Base-by-base conservation (phyloP, 2,113 vertebrate genomes). In the Poecilia latipinna region DNA sequence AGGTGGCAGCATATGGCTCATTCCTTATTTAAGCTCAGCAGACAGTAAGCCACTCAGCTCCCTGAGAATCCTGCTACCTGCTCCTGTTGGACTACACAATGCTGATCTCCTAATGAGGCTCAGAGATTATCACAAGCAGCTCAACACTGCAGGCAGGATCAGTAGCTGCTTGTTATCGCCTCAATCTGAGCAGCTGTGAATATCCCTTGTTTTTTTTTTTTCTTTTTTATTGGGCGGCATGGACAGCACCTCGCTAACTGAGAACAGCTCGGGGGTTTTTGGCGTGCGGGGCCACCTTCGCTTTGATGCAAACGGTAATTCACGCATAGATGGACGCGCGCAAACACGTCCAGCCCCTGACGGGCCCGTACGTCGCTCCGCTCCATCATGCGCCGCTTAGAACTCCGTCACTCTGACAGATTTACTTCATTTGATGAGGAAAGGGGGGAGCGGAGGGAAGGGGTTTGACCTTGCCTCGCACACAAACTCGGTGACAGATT, bases 11-110 rank as follows among this genome's bases (percentile, higher is more conserved):
- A 90, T 83, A 92, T 88, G 91, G 88, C 88, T 92, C 85, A 88
- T 90, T 87, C 84, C 75, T 90, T 92, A 93, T 93, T 93, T 91
- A 91, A 91, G 79, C 80, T 72, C 72, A 66, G 77, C 79, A 86
- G 80, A 77, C 83, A 80, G 70, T 78, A 79, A 92, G 79, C 85
- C 75, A 88, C 78, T 81, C 73, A 61, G 65, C 76, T 83, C 70
- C 26, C 79, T 54, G 1, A 63, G 80, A 76, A 26, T 82, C 79
- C 76, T 78, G 26, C 77, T 84, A 77, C 86, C 88, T 84, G 84
- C 70, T 78, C 72, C 61, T 37, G 82, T 51, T 80, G 77, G 69
- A 85, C 80, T 76, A 44, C 86, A 74, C 75, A 66, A 13, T 24
- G 8, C 76, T 83, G 82, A 90, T 90, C 89, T 86, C 80, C 80